phyloP scores from a whole-genome alignment of 35 echinoderm and acorn worm genomes.

The Apostichopus californicus region DNA sequence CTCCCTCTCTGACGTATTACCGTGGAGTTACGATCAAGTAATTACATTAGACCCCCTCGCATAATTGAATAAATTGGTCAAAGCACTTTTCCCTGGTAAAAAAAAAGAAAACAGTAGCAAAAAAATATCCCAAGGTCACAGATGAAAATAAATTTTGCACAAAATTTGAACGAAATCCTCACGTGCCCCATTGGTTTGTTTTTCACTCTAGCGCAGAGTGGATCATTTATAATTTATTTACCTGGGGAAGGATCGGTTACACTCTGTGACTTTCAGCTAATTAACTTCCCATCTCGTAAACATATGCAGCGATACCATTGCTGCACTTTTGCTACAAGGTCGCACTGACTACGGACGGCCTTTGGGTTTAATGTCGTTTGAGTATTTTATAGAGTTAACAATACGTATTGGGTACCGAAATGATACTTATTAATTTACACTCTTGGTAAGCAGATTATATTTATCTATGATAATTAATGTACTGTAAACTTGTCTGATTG shows the following conservation, averaged over 20 bases:
- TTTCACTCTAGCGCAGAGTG: neutral
- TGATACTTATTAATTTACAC: too few relatives aligned
- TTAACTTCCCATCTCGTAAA: neutral
- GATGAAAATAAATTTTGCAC: neutral
- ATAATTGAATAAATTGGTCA: neutral
- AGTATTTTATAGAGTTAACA: too few relatives aligned
- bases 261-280: neutral
- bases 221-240: neutral
- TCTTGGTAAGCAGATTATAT: too few relatives aligned
- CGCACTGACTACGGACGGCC: neutral
- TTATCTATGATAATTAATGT: too few relatives aligned
- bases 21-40: neutral
- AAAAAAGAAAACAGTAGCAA: neutral
- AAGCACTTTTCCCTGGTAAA: neutral
- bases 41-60: neutral
- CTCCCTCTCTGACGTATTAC: neutral
- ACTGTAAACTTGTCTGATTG: too few relatives aligned
- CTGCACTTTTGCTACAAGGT: neutral
- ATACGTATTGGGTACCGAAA: too few relatives aligned
- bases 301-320: neutral
- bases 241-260: neutral
- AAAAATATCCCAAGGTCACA: neutral
- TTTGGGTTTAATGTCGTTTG: too few relatives aligned
- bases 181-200: neutral
- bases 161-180: neutral